These are phyloP conservation scores for Drosophila subpulchrella DNA, from an alignment of 1,140 invertebrate species.

Conservation along the genomic window DNA sequence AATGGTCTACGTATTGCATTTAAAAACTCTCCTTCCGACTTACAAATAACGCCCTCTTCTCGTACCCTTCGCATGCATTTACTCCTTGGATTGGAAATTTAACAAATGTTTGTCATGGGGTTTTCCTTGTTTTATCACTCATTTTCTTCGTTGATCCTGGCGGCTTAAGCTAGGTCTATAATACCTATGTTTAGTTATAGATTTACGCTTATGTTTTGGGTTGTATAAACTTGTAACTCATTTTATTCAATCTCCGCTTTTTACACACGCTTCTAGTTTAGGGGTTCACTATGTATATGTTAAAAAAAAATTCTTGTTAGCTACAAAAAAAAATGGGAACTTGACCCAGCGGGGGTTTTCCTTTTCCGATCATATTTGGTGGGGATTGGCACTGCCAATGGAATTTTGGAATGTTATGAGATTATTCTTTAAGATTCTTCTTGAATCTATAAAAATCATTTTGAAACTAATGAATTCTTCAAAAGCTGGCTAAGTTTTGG, in stretches of 20 bases:
- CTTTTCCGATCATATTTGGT: neutral
- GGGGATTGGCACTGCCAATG: too few species aligned
- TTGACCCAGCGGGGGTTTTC: neutral
- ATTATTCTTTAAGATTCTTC: neutral
- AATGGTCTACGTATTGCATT: slow-evolving; percentile 70
- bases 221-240: slow-evolving; percentile 26
- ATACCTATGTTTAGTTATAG: slow-evolving; percentile 38
- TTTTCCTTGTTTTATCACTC: slow-evolving; percentile 72
- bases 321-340: slow-evolving; percentile 50
- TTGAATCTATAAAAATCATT: slow-evolving; percentile 5
- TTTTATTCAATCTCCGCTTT: slow-evolving; percentile 6
- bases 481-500: too few species aligned
- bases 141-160: slow-evolving; percentile 83
- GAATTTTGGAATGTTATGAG: neutral
- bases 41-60: neutral
- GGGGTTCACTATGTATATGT: slow-evolving; percentile 28
- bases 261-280: slow-evolving; percentile 35
- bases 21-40: slow-evolving; percentile 27
- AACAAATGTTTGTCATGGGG: slow-evolving; percentile 35
- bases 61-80: slow-evolving; percentile 2
- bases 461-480: neutral
- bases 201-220: slow-evolving; percentile 37
- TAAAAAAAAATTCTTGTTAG: slow-evolving; percentile 64
- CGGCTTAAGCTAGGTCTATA: slow-evolving; percentile 65
- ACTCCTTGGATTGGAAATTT: neutral